Base-by-base conservation (phyloP, 1,140 invertebrate species). In the Pararge aegeria region DNA sequence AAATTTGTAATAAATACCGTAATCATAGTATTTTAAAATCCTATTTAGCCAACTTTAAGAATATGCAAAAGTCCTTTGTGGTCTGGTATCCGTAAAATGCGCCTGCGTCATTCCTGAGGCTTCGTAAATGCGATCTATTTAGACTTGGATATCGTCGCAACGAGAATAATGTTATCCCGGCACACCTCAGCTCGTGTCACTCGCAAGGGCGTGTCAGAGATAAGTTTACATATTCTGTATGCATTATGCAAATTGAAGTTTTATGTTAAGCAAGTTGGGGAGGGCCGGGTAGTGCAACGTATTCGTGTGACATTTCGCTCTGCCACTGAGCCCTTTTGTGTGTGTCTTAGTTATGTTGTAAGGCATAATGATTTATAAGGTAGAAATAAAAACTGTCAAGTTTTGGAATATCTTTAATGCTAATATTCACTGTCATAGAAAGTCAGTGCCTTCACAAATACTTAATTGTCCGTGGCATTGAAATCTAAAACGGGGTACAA, bases 211-310 rank as follows among this genome's bases (percentile, higher is more conserved):
- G 85, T 80, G 83, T 79, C 78, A 64, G 71, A 83, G 84, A 85
- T 86, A 84, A 86, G 80, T 89, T 89, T 86, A 89, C 80, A 87
- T 87, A 89, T 87, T 86, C 81, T 69, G 79, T 83, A 87, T 89
- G 78, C 80, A 89, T 86, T 87, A 89, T 89, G 83, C 85, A 83
- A 81, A 89, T 89, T 78, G 80, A 79, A 83, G 76, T 83, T 87
- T 87, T 87, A 87, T 87, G 83, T 83, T 82, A 87, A 86, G 78
- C 70, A 66, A 61, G 64, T 37, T 62, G 65, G 56, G 65, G 65
- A 64, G 64, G 56, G 61, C 56, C 62, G 67, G 54, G 53, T 53
- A 66, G 58, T 53, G 46, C 46, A 53, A 56, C 49, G 30, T 13
- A 53, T 13, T 40, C 40, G 40, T 61, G 61, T 63, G 61, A 74